Evolutionary conservation across 2,888 invertebrate species (phyloP), one percentile per base, ranked within the genome.

Genomic region (Glomeris marginata): DNA sequence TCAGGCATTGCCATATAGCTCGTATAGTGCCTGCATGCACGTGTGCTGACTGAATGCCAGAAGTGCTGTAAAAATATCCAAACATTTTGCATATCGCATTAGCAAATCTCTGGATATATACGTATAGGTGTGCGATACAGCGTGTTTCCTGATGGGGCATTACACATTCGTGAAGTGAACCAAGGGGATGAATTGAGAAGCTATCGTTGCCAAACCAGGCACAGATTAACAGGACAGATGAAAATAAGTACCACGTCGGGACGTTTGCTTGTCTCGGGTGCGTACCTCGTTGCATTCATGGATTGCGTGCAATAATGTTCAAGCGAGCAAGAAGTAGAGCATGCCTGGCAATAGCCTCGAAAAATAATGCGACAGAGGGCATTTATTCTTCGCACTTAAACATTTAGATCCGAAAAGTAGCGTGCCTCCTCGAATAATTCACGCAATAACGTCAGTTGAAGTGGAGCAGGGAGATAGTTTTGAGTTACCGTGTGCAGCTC

Each of bases 241-340:
- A 55, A 55, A 13, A 41, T 43, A 16, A 55, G 54, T 35, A 38
- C 49, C 1, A 49, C 53, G 42, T 41, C 52, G 1, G 57, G 52
- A 20, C 43, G 49, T 35, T 54, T 57, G n/a, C 51, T 56, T 41
- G 54, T 56, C 10, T 54, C 57, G 52, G 55, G 56, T 57, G 38
- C 54, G 35, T 28, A 20, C n/a, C 45, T 28, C 21, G 11, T 36
- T 15, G 18, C 35, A 47, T 47, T 21, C 20, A 15, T 4, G 28
- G 28, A 22, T 18, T 11, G 21, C 21, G 36, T 6, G 18, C 28
- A 44, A 44, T 44, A 28, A 15, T 42, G 28, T 47, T 48, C 22
- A 34, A 41, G 8, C 20, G 33, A 35, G 34, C 15, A 16, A 45
- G 35, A 34, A 36, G 18, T 22, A 3, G 22, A 41, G 22, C 22